These are phyloP conservation scores for Florisuga fusca DNA, from an alignment of 2,797 vertebrate genomes.

Conservation along the genomic window DNA sequence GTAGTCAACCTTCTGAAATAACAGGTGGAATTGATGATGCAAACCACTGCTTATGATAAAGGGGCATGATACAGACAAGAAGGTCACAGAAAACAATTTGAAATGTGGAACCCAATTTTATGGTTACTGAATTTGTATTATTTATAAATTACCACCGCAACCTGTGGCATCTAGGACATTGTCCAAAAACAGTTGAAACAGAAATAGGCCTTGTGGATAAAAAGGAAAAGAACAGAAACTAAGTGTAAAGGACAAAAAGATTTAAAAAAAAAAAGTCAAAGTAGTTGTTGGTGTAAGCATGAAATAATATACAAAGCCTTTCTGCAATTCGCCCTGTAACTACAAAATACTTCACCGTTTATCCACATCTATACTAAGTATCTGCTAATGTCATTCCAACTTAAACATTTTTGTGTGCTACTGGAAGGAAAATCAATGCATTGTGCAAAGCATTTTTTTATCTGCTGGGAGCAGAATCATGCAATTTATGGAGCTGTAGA, in stretches of 20 bases:
- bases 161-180: neutral
- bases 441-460: conserved; percentile 13
- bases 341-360: neutral
- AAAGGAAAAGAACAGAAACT: neutral
- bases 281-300: neutral
- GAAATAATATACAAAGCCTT: neutral
- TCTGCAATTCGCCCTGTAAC: neutral
- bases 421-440: conserved; percentile 6
- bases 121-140: conserved; percentile 37
- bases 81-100: conserved; percentile 28
- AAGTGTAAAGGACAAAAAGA: neutral
- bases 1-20: neutral
- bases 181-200: conserved; percentile 1
- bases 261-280: neutral
- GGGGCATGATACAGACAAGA: neutral
- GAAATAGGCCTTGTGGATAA: neutral
- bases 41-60: neutral
- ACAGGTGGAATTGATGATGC: conserved; percentile 8
- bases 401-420: neutral
- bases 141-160: conserved; percentile 38
- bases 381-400: conserved; percentile 2
- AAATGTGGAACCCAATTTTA: conserved; percentile 10
- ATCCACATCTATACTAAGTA: neutral
- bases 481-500: neutral
- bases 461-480: conserved; percentile 9